Evolutionary conservation across 2,113 vertebrate genomes (phyloP), one percentile per base, ranked within the genome.

Genomic region (Pantherophis guttatus): DNA sequence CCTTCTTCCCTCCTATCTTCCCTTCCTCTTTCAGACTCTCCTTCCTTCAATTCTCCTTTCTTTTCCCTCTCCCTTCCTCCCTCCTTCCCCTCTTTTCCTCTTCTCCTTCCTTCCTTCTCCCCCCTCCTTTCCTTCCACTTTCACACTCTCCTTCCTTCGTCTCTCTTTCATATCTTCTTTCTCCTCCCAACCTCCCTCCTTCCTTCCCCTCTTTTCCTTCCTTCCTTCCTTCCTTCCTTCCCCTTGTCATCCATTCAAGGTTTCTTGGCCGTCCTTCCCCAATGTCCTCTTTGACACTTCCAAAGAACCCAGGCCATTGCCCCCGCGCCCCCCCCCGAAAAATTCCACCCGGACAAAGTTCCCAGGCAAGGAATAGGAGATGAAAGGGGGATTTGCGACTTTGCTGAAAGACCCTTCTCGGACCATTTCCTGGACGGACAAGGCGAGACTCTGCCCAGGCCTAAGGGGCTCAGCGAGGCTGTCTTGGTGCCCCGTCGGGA

Each of bases 11-110:
- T 57, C 55, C 13, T 1, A 9, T 2, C 10, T n/a, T n/a, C 23
- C 58, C 8, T 48, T 17, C 33, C 44, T 23, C 94, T 94, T 91
- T 95, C 58, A 19, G 21, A 23, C 23, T 24, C 58, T 58, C 19
- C 57, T 58, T 23, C 57, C 21, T 58, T 58, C 55, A 57, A 19
- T 3, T 58, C 21, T 8, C 21, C 6, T 23, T 58, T 15, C 54
- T 57, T n/a, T n/a, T n/a, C n/a, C n/a, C n/a, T n/a, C n/a, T n/a
- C n/a, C 17, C 17, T 85, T 92, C 94, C 93, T 90, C 95, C 57
- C 21, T 58, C 19, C 57, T 58, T 58, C 57, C 57, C 5, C 57
- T 58, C 21, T 58, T 58, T 54, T 54, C 53, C 53, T 54, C 9
- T 12, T 12, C 9, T 13, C 53, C 53, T 13, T 19, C 17, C 55